Evolutionary conservation across 2,113 vertebrate genomes (phyloP), one percentile per base, ranked within the genome.

Genomic region (Tylochromis polylepis): DNA sequence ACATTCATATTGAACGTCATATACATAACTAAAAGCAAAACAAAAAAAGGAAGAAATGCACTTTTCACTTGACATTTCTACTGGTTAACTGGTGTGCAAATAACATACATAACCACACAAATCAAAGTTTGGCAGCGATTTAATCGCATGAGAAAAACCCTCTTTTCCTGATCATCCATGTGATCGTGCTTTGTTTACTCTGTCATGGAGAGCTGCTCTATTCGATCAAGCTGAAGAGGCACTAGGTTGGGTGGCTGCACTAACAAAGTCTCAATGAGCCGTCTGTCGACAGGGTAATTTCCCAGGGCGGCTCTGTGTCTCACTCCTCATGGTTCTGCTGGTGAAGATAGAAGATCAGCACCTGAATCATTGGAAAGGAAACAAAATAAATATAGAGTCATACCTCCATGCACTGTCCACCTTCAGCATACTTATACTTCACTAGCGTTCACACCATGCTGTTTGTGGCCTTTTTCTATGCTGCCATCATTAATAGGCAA

Each of bases 231-330:
- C 87, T 94, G 84, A 87, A 87, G 89, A 91, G 79, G 53, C 79
- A 81, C 87, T 85, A 84, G 91, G 89, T 87, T 85, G 87, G 88
- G 38, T 89, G 89, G 85, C 84, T 87, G 85, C 58, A 85, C 92
- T 95, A 94, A 95, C 91, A 79, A 94, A 94, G 94, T 92, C 93
- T 94, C 91, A 85, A 89, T 82, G 88, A 92, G 91, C 89, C 78
- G 89, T 93, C 92, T 94, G 94, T 93, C 84, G 83, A 85, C 90
- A 84, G 85, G 92, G 87, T 94, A 89, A 94, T 94, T 94, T 94
- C 90, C 94, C 92, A 87, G 78, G 92, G 89, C 60, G 85, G 84
- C 84, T 87, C 78, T 81, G 85, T 79, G 83, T 83, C 90, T 89
- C 86, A 78, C 85, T 93, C 65, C 59, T 86, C 49, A 9, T 55